Evolutionary conservation across 64 coral and sea anemone genomes (phyloP), one percentile per base, ranked within the genome.

Genomic region (Catalaphyllia jardinei): DNA sequence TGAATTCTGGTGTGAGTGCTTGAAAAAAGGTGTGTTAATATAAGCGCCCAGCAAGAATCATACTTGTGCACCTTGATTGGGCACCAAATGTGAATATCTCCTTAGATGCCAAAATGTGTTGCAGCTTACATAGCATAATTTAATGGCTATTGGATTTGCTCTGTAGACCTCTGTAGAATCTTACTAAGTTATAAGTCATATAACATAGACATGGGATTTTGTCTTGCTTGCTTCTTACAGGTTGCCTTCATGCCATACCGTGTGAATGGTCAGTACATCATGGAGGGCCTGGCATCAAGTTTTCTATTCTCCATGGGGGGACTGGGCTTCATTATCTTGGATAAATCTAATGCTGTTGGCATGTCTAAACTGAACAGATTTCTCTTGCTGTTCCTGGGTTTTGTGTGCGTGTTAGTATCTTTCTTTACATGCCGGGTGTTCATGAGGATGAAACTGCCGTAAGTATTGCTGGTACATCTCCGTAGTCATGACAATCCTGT

Each of bases 181-280:
- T 49, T 78, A 20, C 3, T 54, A 35, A 35, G 33, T 35, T 35
- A 35, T 35, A 35, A 35, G 33, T 35, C 3, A 3, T 9, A 17
- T 38, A 77, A 77, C 20, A 35, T 13, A 78, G 16, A 78, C 12
- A 24, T 28, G 19, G 49, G 0, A 27, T 69, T 27, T 69, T 69
- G 65, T 69, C 2, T 69, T 28, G 10, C 3, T 69, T 24, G 63
- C 51, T 59, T 3, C 75, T 11, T 1, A 30, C 42, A 99, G 97
- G 97, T 99, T 93, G 97, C 97, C 39, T 99, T 99, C 62, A 99
- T 99, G 97, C 97, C 97, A 24, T 99, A 99, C 62, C 91, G 97
- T 77, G 97, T 99, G 8, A 99, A 99, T 80, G 97, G 97, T 30
- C 97, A 99, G 31, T 99, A 99, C 91, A 99, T 99, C 79, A 99